Evolutionary conservation across 2,888 invertebrate genomes (phyloP), one percentile per base, ranked within the genome.

Genomic region (Drosophila anceps): DNA sequence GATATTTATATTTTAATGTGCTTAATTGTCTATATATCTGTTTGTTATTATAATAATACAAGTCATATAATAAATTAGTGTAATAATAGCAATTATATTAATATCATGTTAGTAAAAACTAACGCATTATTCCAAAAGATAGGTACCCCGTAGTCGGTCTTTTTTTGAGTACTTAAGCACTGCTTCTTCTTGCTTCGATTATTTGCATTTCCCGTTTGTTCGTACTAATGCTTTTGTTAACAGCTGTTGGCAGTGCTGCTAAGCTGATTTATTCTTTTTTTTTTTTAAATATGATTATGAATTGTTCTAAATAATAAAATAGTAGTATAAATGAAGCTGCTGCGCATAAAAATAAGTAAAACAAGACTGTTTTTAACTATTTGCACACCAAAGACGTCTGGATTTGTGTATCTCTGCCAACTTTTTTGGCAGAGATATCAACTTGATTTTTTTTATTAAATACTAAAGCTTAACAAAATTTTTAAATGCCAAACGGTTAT

Each of bases 191-290:
- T 13, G 20, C 15, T 20, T 39, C 12, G 24, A 3, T 33, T 41
- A 13, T 29, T 48, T 24, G 20, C 20, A n/a, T 13, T 20, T 18
- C 31, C 31, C 27, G 8, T 43, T 0, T 24, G 4, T 18, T 4
- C 4, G 20, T 9, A 18, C 7, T 5, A 18, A 1, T n/a, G 13
- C 37, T 37, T 27, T n/a, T n/a, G 13, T n/a, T 13, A 58, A 50
- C 58, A 75, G 72, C 72, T 76, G 66, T 44, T 10, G 29, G 6
- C 2, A 18, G 54, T 15, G 61, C 59, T 76, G 77, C 81, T 69
- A 77, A 73, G 78, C 50, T 27, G 41, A 8, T 44, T 44, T 0
- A 0, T 43, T 43, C 1, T 15, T 8, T 37, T 7, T 39, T 39
- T 39, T 6, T 35, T 35, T 44, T 10, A 18, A 33, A 58, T 53